phyloP scores from a whole-genome alignment of 2,888 invertebrate genomes.

The Criorhina ranunculi region DNA sequence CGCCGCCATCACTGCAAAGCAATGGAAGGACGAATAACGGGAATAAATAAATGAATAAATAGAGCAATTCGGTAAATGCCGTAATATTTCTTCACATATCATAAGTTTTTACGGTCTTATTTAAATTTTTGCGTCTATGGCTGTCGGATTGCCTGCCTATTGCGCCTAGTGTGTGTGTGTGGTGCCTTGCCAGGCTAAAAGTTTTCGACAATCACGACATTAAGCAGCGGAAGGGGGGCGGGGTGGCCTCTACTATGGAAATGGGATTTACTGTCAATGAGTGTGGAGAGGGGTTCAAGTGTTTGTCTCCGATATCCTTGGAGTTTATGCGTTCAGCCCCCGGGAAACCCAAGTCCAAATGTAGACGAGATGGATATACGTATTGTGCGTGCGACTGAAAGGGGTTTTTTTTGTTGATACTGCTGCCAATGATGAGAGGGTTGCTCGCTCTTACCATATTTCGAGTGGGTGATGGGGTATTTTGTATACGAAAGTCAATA shows the following conservation, averaged over 20 bases:
- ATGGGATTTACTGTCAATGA: constrained; percentile 71
- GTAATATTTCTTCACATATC: constrained; percentile 84
- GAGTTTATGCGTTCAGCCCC: constrained; percentile 69
- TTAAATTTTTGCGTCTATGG: constrained; percentile 78
- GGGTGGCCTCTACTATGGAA: constrained; percentile 29
- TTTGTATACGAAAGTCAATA: constrained; percentile 63
- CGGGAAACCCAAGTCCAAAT: constrained; percentile 64
- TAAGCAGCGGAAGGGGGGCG: constrained; percentile 33
- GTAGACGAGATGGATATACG: constrained; percentile 19
- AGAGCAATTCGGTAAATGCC: constrained; percentile 80
- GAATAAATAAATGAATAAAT: constrained; percentile 78
- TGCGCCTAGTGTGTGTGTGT: constrained; percentile 26
- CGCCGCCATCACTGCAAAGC: neutral
- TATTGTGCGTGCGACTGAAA: constrained; percentile 54
- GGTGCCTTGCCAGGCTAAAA: constrained; percentile 27
- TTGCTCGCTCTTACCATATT: constrained; percentile 29
- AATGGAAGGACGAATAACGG: constrained; percentile 49
- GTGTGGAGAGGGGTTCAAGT: constrained; percentile 68
- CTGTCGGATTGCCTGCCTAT: constrained; percentile 62
- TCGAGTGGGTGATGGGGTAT: constrained; percentile 44
- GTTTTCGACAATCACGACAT: constrained; percentile 66
- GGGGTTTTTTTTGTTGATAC: constrained; percentile 36
- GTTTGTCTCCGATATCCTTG: constrained; percentile 72
- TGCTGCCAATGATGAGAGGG: constrained; percentile 6
- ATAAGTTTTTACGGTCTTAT: constrained; percentile 84